A percentile compares a stretch with the other conserved stretches of the same genome.
phyloP scores from a whole-genome alignment of 2,888 invertebrate genomes.

The Tribolium freemani region DNA sequence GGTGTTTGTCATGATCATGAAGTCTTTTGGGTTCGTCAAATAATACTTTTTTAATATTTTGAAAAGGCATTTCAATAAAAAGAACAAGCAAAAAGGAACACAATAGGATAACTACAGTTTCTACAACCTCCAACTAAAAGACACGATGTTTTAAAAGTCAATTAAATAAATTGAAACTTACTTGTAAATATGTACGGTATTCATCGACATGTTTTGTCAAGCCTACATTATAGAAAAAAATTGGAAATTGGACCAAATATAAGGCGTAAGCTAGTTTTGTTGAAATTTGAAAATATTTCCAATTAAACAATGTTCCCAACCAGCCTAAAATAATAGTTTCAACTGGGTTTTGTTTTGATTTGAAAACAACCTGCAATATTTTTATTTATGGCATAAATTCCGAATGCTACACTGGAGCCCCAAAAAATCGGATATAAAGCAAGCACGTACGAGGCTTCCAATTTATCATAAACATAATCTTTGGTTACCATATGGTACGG shows the following conservation, averaged over 20 bases:
- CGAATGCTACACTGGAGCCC: conserved; percentile 71
- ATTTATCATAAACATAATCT: conserved; percentile 70
- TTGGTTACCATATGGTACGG: conserved; percentile 72
- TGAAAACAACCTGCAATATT: conserved; percentile 69
- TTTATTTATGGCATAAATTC: conserved; percentile 71
- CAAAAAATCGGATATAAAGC: conserved; percentile 73
- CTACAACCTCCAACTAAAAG: conserved; percentile 71
- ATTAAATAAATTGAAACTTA: conserved; percentile 62
- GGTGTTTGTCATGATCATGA: too few species aligned
- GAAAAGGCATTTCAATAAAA: conserved; percentile 74
- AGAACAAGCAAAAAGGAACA: conserved; percentile 70
- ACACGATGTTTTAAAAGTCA: conserved; percentile 24
- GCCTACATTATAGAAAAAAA: conserved; percentile 77
- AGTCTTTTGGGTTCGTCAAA: conserved; percentile 25
- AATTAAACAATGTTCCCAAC: conserved; percentile 70
- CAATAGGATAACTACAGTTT: conserved; percentile 67
- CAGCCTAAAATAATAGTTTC: conserved; percentile 56
- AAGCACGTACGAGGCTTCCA: conserved; percentile 71
- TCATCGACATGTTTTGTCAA: conserved; percentile 69
- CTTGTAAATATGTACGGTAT: conserved; percentile 70
- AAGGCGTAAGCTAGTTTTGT: conserved; percentile 75
- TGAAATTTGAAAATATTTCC: conserved; percentile 72
- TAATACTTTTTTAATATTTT: conserved; percentile 71
- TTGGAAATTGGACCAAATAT: conserved; percentile 76
- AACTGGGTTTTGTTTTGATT: conserved; percentile 34